Evolutionary conservation across 2,113 vertebrate species (phyloP).

Genomic region (Nyctereutes procyonoides): DNA sequence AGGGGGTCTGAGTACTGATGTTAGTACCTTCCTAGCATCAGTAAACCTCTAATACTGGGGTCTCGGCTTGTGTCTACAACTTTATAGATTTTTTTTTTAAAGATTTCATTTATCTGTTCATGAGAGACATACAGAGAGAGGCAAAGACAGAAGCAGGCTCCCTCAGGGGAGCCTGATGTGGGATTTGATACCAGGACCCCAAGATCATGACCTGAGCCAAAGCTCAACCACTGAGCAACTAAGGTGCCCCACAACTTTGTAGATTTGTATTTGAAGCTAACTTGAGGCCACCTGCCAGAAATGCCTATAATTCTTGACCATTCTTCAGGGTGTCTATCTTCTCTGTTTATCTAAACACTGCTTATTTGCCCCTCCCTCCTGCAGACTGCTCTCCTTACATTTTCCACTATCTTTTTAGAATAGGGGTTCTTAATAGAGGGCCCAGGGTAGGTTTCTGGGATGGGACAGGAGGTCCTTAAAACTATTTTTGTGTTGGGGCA

Average conservation of each 20-base stretch:
- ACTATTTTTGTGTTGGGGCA: background rate
- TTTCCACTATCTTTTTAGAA: background rate
- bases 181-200: too few species aligned
- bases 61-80: background rate
- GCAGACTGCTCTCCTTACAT: background rate
- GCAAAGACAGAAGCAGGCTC: too few species aligned
- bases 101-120: too few species aligned
- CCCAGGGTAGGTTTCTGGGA: background rate
- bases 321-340: background rate
- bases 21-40: background rate
- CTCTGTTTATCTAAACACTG: background rate
- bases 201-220: too few species aligned
- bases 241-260: background rate
- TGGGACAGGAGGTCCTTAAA: background rate
- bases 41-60: background rate
- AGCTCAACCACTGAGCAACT: too few species aligned
- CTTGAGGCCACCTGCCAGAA: background rate
- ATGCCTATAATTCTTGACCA: background rate
- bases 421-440: background rate
- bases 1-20: background rate
- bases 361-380: background rate
- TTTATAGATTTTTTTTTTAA: background rate
- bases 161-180: too few species aligned
- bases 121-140: too few species aligned
- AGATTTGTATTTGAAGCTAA: slow-evolving; percentile 7